Conservation (phyloP, 2,113 vertebrate genomes). For the Chamaetylas fuelleborni region DNA sequence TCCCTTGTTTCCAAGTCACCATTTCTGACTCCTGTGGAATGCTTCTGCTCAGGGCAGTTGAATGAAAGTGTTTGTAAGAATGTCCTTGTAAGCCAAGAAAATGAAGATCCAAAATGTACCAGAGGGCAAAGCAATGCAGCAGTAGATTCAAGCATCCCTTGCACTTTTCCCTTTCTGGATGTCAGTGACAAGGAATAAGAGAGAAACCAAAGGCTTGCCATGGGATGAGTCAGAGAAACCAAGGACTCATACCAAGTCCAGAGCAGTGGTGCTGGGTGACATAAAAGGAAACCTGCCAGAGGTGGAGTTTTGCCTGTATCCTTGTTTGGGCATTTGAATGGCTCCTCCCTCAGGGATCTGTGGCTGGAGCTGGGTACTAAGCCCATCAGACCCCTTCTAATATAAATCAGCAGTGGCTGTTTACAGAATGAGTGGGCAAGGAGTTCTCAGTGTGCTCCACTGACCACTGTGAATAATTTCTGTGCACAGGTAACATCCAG, state of each 20-base stretch:
- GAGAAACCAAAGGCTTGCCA: rapidly evolving
- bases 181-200: neutral
- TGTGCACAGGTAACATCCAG: neutral
- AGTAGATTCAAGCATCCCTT: neutral
- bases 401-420: neutral
- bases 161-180: neutral
- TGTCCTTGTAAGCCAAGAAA: neutral
- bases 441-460: neutral
- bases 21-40: neutral
- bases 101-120: neutral
- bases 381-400: neutral
- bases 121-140: neutral
- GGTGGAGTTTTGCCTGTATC: neutral
- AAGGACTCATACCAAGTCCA: neutral
- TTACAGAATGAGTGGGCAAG: neutral
- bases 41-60: neutral
- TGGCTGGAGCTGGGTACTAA: neutral
- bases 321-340: neutral
- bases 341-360: neutral
- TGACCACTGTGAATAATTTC: neutral
- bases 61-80: neutral
- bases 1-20: neutral
- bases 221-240: neutral
- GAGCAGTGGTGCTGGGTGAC: rapidly evolving
- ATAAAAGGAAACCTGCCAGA: neutral